Evolutionary conservation across 1,140 invertebrate genomes (phyloP).

Genomic region (Cataglyphis hispanica): DNA sequence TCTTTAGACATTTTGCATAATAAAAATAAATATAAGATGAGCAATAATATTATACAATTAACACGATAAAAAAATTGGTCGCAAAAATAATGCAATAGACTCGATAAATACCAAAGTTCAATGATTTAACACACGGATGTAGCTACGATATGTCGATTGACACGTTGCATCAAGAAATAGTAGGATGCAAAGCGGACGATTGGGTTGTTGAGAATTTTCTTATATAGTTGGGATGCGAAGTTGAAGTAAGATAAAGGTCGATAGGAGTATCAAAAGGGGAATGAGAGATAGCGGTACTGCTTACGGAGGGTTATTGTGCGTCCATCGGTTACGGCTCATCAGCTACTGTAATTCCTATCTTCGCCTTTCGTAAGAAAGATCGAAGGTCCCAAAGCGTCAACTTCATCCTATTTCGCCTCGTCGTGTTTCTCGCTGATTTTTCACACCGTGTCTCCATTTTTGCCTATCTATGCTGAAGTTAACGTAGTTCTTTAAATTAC

Average conservation of each 20-base stretch:
- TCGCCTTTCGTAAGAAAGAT: conserved; percentile 62
- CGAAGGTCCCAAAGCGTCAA: conserved; percentile 77
- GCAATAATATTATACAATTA: conserved; percentile 1
- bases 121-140: conserved; percentile 15
- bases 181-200: conserved; percentile 32
- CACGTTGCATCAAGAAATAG: conserved; percentile 37
- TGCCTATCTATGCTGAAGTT: conserved; percentile 53
- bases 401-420: conserved; percentile 77
- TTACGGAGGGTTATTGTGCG: conserved; percentile 83
- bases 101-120: conserved; percentile 33
- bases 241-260: conserved; percentile 65
- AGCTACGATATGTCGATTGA: conserved; percentile 6
- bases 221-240: conserved; percentile 22
- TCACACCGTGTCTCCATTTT: neutral
- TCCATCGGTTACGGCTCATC: conserved; percentile 85
- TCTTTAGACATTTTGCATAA: neutral
- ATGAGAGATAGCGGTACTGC: conserved; percentile 84
- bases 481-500: conserved; percentile 80
- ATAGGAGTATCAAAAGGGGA: conserved; percentile 67
- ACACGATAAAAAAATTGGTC: neutral
- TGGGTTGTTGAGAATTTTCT: conserved; percentile 40
- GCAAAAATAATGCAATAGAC: conserved; percentile 12
- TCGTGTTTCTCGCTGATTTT: conserved; percentile 56
- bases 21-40: conserved; percentile 5
- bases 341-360: conserved; percentile 79